A percentile compares a stretch with the other conserved stretches of the same genome.
Evolutionary conservation across 2,797 vertebrate species (phyloP).

Genomic region (Characodon lateralis): DNA sequence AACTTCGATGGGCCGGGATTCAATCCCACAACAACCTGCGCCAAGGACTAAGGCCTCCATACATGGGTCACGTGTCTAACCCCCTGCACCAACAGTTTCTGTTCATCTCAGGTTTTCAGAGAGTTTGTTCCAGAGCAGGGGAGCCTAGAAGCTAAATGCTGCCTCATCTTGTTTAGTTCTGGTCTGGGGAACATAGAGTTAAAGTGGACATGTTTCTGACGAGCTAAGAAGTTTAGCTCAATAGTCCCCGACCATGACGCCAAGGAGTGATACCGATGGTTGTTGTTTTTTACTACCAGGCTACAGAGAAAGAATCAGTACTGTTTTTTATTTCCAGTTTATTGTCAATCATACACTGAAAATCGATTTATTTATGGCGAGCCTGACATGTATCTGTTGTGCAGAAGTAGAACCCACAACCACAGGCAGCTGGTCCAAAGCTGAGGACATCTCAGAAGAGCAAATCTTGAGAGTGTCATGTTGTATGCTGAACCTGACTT

Average conservation of each 20-base stretch:
- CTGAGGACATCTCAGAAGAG: not conserved
- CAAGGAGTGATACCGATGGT: not conserved
- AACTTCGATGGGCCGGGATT: too few species aligned
- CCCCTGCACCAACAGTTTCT: not conserved
- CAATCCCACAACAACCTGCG: too few species aligned
- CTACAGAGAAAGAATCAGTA: not conserved
- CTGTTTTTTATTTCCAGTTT: not conserved
- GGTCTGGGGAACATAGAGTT: not conserved
- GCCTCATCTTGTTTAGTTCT: not conserved
- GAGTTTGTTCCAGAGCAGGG: not conserved
- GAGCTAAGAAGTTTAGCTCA: not conserved
- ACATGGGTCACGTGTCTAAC: too few species aligned
- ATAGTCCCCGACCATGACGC: not conserved
- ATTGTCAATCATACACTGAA: not conserved
- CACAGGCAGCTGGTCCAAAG: not conserved
- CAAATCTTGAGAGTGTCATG: too few species aligned
- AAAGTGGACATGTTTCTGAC: not conserved
- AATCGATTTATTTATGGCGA: not conserved
- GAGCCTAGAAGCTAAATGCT: not conserved
- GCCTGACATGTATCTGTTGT: not conserved
- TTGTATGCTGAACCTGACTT: not conserved
- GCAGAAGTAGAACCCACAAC: not conserved
- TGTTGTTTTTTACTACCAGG: not conserved
- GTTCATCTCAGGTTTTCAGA: not conserved
- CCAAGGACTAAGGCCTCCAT: too few species aligned